Percentiles rank a stretch among this genome's conserved stretches.
phyloP scores from a whole-genome alignment of 92 coral and sea anemone species.

The Umimayanthus kanabou region DNA sequence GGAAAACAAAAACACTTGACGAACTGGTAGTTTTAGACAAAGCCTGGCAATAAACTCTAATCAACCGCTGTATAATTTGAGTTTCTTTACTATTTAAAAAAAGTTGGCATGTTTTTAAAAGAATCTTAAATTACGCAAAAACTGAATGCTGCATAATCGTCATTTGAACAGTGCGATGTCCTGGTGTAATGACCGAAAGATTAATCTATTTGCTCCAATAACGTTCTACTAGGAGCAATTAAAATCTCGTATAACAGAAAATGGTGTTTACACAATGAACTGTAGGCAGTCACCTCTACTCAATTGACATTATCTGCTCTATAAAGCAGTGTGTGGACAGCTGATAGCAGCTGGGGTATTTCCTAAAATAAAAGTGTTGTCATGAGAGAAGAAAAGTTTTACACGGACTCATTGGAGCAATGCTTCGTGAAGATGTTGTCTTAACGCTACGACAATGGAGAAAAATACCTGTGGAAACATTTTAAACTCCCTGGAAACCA shows the following conservation, averaged over 20 bases:
- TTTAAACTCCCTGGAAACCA: not conserved
- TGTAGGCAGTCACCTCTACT: conserved; percentile 9
- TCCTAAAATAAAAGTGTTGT: conserved; percentile 42
- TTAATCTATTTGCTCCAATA: conserved; percentile 41
- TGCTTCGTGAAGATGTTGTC: not conserved
- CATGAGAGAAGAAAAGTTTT: conserved; percentile 3
- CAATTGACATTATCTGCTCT: conserved; percentile 28
- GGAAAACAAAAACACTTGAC: conserved; percentile 1
- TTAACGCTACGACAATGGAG: not conserved
- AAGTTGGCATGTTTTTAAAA: not conserved
- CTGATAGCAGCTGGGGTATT: conserved; percentile 20
- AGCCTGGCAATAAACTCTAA: not conserved
- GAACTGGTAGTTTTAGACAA: conserved; percentile 5
- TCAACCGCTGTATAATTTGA: not conserved
- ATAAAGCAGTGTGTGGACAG: conserved; percentile 37
- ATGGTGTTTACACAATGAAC: conserved; percentile 27
- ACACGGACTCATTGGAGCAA: not conserved
- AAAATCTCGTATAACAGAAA: conserved; percentile 38
- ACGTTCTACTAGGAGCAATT: conserved; percentile 32
- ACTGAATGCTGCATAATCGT: not conserved
- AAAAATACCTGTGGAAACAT: not conserved
- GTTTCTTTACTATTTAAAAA: not conserved
- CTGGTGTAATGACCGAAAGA: conserved; percentile 21
- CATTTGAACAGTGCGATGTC: conserved; percentile 28
- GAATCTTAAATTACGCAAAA: not conserved